Base-by-base conservation (phyloP, 2,113 vertebrate species). In the Bostrychus sinensis region DNA sequence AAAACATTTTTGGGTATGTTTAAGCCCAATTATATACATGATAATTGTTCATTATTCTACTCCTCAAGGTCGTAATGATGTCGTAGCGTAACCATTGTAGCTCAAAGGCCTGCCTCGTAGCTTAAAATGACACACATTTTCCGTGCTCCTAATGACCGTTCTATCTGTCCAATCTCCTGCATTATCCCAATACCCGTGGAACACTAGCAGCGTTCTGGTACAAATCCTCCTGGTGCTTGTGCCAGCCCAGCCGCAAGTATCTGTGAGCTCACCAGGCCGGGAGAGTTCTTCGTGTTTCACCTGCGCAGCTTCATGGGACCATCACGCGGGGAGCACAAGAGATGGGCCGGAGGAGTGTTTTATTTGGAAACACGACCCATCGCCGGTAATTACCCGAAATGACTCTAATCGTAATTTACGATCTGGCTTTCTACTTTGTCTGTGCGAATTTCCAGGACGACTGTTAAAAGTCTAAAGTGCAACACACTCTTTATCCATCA, bases 381-480 rank as follows among this genome's bases (percentile, higher is more conserved):
- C 39, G 79, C 70, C 75, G 73, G 85, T 89, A 91, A 91, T 90
- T 90, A 85, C 74, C 72, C 74, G 75, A 88, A 91, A 91, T 89
- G 85, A 88, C 85, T 81, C 79, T 85, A 88, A 89, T 89, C 72
- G 79, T 89, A 89, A 90, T 84, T 86, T 90, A 89, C 28, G 84
- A 82, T 89, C 89, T 92, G 89, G 81, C 70, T 89, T 91, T 89
- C 77, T 77, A 86, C 70, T 91, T 82, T 85, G 84, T 86, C 88
- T 80, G 62, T 70, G 80, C 57, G 70, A 71, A 84, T 88, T 89
- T 89, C 87, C 84, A 81, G 65, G 16, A 77, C n/a, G 70, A 83
- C 76, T 57, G 56, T 81, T 77, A 78, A 86, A 81, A 67, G 72
- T 75, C 82, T 50, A 69, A 77, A 73, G 80, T 2, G 45, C 63